Conservation (phyloP, 2,113 vertebrate genomes). For the Mus spicilegus region DNA sequence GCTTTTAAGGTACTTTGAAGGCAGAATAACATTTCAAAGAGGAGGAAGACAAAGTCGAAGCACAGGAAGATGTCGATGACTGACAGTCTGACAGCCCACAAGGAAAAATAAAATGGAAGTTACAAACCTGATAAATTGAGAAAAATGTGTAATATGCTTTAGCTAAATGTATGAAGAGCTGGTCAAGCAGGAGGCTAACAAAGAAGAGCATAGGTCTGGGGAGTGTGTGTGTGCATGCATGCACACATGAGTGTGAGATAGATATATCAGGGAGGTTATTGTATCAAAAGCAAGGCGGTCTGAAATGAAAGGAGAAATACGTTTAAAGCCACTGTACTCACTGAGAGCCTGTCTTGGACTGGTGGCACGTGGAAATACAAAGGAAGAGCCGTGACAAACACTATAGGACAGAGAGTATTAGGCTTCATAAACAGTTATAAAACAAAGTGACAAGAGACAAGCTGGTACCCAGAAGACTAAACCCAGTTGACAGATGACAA, state of each 20-base stretch:
- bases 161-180: background rate
- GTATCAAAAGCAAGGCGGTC: background rate
- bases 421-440: background rate
- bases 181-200: background rate
- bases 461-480: background rate
- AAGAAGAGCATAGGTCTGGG: background rate
- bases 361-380: background rate
- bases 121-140: background rate
- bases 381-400: background rate
- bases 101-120: background rate
- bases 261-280: background rate
- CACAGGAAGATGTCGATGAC: background rate
- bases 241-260: fast-evolving
- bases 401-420: background rate
- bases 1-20: constrained; percentile 39
- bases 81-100: background rate
- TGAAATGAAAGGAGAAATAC: constrained; percentile 19
- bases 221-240: too few relatives aligned
- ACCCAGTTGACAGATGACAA: background rate
- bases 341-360: background rate
- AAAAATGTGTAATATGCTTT: background rate
- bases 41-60: background rate
- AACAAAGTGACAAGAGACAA: constrained; percentile 20
- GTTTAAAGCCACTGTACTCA: background rate
- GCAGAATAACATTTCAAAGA: background rate